A percentile compares a stretch with the other conserved stretches of the same genome.
Evolutionary conservation across 2,888 invertebrate genomes (phyloP).

Genomic region (Drosophila leonis): DNA sequence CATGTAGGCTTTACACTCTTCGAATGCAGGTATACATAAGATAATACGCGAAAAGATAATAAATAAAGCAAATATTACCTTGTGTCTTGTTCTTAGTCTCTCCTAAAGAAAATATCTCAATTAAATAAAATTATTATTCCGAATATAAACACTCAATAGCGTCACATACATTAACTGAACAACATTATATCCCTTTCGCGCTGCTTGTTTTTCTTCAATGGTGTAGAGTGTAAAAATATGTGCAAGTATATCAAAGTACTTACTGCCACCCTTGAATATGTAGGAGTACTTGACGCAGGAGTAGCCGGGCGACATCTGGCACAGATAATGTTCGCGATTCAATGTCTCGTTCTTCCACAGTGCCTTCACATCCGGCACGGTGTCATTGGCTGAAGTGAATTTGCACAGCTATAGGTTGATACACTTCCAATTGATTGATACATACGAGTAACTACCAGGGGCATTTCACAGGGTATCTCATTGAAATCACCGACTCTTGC

Average conservation of each 20-base stretch:
- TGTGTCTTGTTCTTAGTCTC: too few relatives aligned
- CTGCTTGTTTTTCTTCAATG: background rate
- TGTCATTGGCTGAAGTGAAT: constrained; percentile 87
- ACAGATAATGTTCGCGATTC: constrained; percentile 86
- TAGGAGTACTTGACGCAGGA: constrained; percentile 89
- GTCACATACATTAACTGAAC: background rate
- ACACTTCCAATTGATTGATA: background rate
- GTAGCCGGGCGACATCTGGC: constrained; percentile 87
- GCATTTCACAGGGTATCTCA: constrained; percentile 88
- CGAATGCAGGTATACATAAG: too few relatives aligned
- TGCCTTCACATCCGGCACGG: constrained; percentile 88
- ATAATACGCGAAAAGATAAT: too few relatives aligned
- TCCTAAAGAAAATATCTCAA: background rate
- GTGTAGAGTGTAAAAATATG: background rate
- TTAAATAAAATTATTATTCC: background rate
- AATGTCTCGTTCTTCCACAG: constrained; percentile 87
- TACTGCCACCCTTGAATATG: constrained; percentile 88
- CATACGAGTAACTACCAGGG: constrained; percentile 88
- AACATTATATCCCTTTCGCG: background rate
- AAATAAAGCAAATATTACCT: too few relatives aligned
- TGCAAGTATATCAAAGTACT: constrained; percentile 61
- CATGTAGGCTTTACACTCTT: too few relatives aligned
- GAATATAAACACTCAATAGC: background rate
- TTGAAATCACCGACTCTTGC: constrained; percentile 86
- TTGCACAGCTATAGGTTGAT: background rate